These are phyloP conservation scores for Corticium candelabrum DNA, from an alignment of 37 sponge, comb jelly and placozoan species.

Conservation along the genomic window DNA sequence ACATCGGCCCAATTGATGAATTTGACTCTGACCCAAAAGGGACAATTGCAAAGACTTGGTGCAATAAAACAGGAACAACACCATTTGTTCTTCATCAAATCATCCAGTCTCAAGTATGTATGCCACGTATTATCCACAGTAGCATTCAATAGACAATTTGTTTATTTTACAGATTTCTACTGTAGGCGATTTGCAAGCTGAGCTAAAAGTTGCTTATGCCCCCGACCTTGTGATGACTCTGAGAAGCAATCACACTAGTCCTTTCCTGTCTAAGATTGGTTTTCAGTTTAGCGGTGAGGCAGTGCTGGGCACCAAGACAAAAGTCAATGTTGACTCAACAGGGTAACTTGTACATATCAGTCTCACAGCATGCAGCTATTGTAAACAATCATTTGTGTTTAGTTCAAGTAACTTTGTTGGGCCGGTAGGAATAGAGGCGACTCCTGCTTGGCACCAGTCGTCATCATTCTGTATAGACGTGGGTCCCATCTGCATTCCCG, in stretches of 20 bases:
- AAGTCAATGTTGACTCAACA: background rate
- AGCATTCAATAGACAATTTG: too few relatives aligned
- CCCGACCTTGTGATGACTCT: background rate
- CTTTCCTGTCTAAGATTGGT: background rate
- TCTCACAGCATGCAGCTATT: background rate
- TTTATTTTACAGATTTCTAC: too few relatives aligned
- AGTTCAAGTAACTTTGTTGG: background rate
- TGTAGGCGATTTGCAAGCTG: background rate
- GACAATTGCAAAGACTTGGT: too few relatives aligned
- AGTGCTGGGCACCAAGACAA: background rate
- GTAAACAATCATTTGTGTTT: background rate
- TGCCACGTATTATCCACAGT: too few relatives aligned
- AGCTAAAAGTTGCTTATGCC: background rate
- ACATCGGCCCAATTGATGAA: too few relatives aligned
- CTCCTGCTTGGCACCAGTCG: background rate
- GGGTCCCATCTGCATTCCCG: constrained; percentile 1
- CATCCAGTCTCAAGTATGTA: background rate
- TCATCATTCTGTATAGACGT: background rate
- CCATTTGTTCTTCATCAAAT: background rate
- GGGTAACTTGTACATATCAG: background rate
- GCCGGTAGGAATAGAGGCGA: background rate
- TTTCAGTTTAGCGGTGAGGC: background rate
- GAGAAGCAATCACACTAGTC: background rate
- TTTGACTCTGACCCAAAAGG: too few relatives aligned
- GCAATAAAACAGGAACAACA: background rate